Evolutionary conservation across 2,113 vertebrate genomes (phyloP).

Genomic region (Glaucomys volans): DNA sequence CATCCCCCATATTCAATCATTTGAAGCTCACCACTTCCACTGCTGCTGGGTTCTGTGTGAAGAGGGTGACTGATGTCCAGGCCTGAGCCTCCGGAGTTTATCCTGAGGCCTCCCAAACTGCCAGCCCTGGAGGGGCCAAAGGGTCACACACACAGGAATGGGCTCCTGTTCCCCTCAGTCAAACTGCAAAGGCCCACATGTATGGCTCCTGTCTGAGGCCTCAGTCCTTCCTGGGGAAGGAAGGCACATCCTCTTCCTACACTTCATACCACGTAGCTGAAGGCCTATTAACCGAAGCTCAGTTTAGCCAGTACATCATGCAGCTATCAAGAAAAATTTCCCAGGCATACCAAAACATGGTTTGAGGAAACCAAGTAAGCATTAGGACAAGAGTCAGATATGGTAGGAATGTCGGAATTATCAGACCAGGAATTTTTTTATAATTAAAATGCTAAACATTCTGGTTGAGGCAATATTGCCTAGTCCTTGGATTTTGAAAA

Average conservation of each 20-base stretch:
- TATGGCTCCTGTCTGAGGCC: background rate
- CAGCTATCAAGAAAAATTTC: background rate
- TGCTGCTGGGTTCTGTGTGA: background rate
- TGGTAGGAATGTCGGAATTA: background rate
- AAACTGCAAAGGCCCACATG: background rate
- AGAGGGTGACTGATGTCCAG: background rate
- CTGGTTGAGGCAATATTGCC: background rate
- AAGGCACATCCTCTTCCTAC: background rate
- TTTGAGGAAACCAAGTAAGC: background rate
- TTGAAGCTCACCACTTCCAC: background rate
- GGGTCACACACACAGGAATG: background rate
- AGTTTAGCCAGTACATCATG: background rate
- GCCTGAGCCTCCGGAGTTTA: background rate
- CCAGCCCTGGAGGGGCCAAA: rapidly evolving
- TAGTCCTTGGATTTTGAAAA: background rate
- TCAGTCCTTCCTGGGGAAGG: background rate
- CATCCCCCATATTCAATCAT: background rate
- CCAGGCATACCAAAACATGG: background rate
- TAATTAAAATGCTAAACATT: background rate
- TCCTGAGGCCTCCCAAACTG: background rate
- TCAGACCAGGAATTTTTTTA: background rate
- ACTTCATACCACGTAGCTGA: background rate
- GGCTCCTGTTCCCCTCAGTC: rapidly evolving
- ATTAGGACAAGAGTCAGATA: background rate
- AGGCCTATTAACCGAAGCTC: background rate